Conservation (phyloP, 2,888 invertebrate species). For the Diaprepes abbreviatus region DNA sequence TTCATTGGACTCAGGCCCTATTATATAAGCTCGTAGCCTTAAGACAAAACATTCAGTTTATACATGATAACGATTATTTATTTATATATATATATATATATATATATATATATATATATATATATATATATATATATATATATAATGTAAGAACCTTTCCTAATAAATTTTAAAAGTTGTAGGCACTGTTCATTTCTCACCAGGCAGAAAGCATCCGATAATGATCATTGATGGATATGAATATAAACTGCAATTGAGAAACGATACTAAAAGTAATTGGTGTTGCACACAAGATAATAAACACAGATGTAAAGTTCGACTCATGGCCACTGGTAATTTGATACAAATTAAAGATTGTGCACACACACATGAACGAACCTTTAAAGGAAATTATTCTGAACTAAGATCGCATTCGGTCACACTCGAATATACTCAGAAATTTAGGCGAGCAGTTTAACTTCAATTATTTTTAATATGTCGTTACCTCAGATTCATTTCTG, state of each 20-base stretch:
- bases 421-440: slow-evolving; percentile 38
- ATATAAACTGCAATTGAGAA: slow-evolving; percentile 52
- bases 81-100: neutral
- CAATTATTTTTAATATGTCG: too few species aligned
- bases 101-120: too few species aligned
- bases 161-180: slow-evolving; percentile 31
- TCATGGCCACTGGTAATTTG: slow-evolving; percentile 35
- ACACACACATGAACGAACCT: slow-evolving; percentile 42
- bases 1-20: too few species aligned
- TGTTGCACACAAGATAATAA: slow-evolving; percentile 52
- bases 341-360: slow-evolving; percentile 36
- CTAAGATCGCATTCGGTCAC: slow-evolving; percentile 30
- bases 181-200: slow-evolving; percentile 52
- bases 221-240: slow-evolving; percentile 53
- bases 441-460: slow-evolving; percentile 20
- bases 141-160: too few species aligned
- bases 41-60: too few species aligned
- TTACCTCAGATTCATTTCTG: neutral
- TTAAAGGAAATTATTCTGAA: slow-evolving; percentile 28
- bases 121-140: too few species aligned
- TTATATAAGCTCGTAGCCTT: too few species aligned
- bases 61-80: too few species aligned
- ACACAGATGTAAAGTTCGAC: slow-evolving; percentile 48
- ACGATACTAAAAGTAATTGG: slow-evolving; percentile 53
- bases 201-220: slow-evolving; percentile 54